Percentiles rank a stretch among this genome's conserved stretches.
phyloP scores from a whole-genome alignment of 2,797 vertebrate genomes.

The Ispidina picta region DNA sequence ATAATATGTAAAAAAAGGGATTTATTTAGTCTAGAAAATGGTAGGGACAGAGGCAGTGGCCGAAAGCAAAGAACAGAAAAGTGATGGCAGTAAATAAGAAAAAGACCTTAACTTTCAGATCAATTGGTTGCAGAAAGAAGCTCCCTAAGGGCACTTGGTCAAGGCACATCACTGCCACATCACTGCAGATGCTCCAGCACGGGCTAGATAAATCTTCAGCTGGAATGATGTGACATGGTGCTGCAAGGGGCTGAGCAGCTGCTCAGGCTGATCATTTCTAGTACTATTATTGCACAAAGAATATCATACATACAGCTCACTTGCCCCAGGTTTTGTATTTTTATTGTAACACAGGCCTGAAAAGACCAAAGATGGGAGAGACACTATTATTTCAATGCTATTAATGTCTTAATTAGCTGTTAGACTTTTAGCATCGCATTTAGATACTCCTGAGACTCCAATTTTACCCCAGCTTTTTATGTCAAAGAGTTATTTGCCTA shows the following conservation, averaged over 20 bases:
- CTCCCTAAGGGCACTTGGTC: neutral
- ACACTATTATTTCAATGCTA: neutral
- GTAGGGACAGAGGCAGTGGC: conserved; percentile 21
- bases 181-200: neutral
- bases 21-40: conserved; percentile 58
- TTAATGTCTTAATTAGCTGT: neutral
- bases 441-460: neutral
- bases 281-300: neutral
- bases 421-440: neutral
- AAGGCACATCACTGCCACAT: neutral
- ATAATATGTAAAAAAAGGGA: conserved; percentile 39
- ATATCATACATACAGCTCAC: neutral
- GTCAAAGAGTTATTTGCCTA: neutral
- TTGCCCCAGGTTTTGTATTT: neutral
- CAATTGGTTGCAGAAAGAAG: conserved; percentile 42
- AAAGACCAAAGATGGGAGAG: neutral
- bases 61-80: conserved; percentile 47
- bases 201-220: conserved; percentile 1
- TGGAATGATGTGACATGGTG: neutral
- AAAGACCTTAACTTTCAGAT: conserved; percentile 52
- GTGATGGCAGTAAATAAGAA: conserved; percentile 55
- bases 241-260: neutral
- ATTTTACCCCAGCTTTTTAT: neutral
- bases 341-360: neutral
- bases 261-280: neutral